Evolutionary conservation across 2,113 vertebrate species (phyloP), one percentile per base, ranked within the genome.

Genomic region (Apteryx mantelli): DNA sequence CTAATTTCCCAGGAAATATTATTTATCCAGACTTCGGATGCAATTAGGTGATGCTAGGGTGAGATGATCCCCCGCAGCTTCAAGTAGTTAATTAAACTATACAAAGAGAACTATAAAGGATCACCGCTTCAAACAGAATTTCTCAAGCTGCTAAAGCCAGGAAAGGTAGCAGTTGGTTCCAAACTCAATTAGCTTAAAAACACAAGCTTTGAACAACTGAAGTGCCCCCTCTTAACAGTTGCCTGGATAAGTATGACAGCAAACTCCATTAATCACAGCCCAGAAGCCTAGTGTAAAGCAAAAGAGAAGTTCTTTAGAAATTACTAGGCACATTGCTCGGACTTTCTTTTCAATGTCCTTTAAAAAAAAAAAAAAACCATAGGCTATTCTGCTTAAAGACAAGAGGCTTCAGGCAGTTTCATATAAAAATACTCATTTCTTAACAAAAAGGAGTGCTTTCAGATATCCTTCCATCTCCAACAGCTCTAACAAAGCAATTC

Each of bases 31-130:
- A 61, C 18, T 10, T 38, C 0, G 3, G 38, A 53, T 30, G 52
- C 50, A 50, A 17, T 18, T 46, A 24, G 1, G 0, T 1, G 36
- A 38, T 1, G 0, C 9, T 34, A 26, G 53, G 58, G 25, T 1
- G 2, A 68, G 40, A 55, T 13, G 13, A 52, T 61, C 12, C 38
- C 44, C 13, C n/a, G 19, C 24, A 66, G 66, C 66, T 79, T 52
- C 9, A 60, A 38, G 85, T 3, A 42, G 58, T 14, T 66, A 38
- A 26, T 0, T 9, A 32, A 48, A 15, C 20, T 13, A 48, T 20
- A 50, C 5, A 53, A 68, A 81, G 32, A 25, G 11, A 55, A 44
- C 64, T 44, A 0, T 1, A 44, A 20, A 5, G 30, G 22, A 66
- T 32, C 24, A 48, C 34, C 34, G 52, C 52, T 78, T 32, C 21